phyloP scores from a whole-genome alignment of 2,113 vertebrate species.

The Hippocampus guttulatus region DNA sequence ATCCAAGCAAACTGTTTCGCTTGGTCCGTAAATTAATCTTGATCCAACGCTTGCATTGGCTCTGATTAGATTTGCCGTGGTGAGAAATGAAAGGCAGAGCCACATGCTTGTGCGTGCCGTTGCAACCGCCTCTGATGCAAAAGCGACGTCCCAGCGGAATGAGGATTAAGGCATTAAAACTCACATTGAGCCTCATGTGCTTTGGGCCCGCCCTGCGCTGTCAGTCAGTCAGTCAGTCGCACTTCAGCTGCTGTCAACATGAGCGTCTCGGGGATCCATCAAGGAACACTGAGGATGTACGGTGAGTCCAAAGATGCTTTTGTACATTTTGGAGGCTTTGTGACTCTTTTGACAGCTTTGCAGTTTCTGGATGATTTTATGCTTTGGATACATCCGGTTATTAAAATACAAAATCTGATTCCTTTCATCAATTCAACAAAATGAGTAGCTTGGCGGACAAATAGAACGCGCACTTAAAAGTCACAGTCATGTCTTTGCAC shows the following conservation, averaged over 20 bases:
- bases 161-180: slow-evolving; percentile 61
- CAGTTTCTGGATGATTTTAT: not conserved
- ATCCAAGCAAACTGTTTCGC: not conserved
- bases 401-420: not conserved
- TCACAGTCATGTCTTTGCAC: not conserved
- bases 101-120: slow-evolving; percentile 21
- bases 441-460: not conserved
- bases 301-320: slow-evolving; percentile 56
- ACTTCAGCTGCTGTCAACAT: slow-evolving; percentile 37
- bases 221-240: slow-evolving; percentile 6
- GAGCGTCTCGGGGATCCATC: slow-evolving; percentile 67
- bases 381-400: too few relatives aligned
- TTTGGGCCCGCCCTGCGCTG: slow-evolving; percentile 22
- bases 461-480: not conserved
- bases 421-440: not conserved
- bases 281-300: slow-evolving; percentile 73
- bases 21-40: too few relatives aligned
- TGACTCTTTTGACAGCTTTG: not conserved
- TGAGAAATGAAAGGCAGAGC: slow-evolving; percentile 13
- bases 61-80: not conserved
- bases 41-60: not conserved
- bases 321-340: not conserved
- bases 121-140: slow-evolving; percentile 25
- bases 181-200: slow-evolving; percentile 57
- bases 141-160: slow-evolving; percentile 45